Evolutionary conservation across 1,140 invertebrate genomes (phyloP), one percentile per base, ranked within the genome.

Genomic region (Ceratoteleas bidentatus): DNA sequence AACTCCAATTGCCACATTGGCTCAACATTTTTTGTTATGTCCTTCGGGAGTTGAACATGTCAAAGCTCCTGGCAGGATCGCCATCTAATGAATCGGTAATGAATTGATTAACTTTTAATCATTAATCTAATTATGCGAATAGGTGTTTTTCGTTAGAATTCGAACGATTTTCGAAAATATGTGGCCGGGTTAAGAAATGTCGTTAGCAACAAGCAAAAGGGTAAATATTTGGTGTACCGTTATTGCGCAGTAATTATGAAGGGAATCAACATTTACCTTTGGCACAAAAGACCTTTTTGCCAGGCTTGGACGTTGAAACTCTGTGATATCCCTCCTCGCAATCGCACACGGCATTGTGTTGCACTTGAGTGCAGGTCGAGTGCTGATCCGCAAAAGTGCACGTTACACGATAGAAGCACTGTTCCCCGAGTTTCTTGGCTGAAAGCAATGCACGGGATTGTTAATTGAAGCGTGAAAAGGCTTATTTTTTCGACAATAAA

Each of bases 281-380:
- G 73, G 95, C 95, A 89, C 96, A 97, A 89, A 96, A 96, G 73
- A 95, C 91, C 83, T 94, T 94, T 83, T 94, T 94, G 75, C 94
- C 94, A 47, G 95, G 95, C 85, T 94, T 94, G 70, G 94, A 94
- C 80, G 96, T 92, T 74, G 93, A 93, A 32, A 96, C 96, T 82
- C 93, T 94, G 90, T 96, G 96, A 88, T 94, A 97, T 47, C 96
- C 96, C 52, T 92, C 89, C 86, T 94, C 93, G 91, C 96, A 97
- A 87, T 96, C 95, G 90, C 96, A 97, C 82, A 96, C 94, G 36
- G 96, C 96, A 88, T 96, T 96, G 92, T 97, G 96, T 85, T 95
- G 94, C 84, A 96, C 93, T 90, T 96, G 96, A 56, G 95, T 94
- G 88, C 96, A 96, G 11, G 94, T 94, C 58, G 96, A 93, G 91